A percentile compares a stretch with the other conserved stretches of the same genome.
These are phyloP conservation scores for Callyntrura sp. DNA, from an alignment of 2,888 invertebrate genomes.

Conservation along the genomic window DNA sequence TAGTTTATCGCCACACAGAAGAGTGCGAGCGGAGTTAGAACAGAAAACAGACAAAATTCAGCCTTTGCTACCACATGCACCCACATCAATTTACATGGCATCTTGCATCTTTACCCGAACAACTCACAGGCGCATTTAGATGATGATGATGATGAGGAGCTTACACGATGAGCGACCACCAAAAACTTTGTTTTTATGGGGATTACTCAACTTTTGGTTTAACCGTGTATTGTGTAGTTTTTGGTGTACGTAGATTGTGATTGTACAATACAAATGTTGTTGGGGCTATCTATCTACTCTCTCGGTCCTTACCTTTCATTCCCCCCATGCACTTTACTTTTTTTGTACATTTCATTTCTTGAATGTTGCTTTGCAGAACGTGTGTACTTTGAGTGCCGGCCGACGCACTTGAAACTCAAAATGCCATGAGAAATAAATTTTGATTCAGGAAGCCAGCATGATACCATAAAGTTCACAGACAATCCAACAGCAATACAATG, in stretches of 20 bases:
- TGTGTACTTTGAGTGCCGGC: slow-evolving; percentile 8
- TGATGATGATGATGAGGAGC: too few species aligned
- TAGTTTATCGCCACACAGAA: background rate
- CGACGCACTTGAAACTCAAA: slow-evolving; percentile 48
- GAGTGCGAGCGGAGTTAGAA: slow-evolving; percentile 29
- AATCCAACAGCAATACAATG: slow-evolving; percentile 20
- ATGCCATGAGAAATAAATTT: slow-evolving; percentile 59
- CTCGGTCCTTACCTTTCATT: slow-evolving; percentile 1
- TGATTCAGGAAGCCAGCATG: slow-evolving; percentile 49
- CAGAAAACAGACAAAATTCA: slow-evolving; percentile 19
- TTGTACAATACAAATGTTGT: too few species aligned
- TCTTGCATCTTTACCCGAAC: background rate
- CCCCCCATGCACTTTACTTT: slow-evolving; percentile 3
- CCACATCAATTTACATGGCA: background rate
- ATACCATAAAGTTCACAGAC: slow-evolving; percentile 51
- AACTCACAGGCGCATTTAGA: too few species aligned
- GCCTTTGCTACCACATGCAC: background rate
- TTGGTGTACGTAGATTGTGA: too few species aligned
- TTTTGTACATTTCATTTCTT: background rate
- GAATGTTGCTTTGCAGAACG: background rate
- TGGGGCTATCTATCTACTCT: background rate
- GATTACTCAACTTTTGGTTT: slow-evolving; percentile 32
- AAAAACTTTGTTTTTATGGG: slow-evolving; percentile 49
- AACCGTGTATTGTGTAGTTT: background rate
- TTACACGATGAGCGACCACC: slow-evolving; percentile 53